Evolutionary conservation across 2,797 vertebrate species (phyloP).

Genomic region (Neosilurus hyrtlii): DNA sequence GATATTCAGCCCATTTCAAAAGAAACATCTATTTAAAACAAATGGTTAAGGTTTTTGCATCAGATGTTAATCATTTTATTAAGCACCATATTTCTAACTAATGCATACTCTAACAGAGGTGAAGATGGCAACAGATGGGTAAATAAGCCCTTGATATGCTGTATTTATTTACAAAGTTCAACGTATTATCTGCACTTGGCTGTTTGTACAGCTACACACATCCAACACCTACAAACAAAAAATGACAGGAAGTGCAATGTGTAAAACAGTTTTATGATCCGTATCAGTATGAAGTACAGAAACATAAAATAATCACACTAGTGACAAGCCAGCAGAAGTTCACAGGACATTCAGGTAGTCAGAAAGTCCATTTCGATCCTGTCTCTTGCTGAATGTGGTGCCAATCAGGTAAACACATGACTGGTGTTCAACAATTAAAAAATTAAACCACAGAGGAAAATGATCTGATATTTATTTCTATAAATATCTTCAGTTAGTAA

Average conservation of each 20-base stretch:
- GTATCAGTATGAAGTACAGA: neutral
- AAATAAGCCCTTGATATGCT: neutral
- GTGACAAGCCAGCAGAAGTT: neutral
- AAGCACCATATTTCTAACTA: neutral
- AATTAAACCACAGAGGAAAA: neutral
- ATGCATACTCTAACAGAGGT: slow-evolving; percentile 1
- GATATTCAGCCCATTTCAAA: neutral
- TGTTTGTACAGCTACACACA: neutral
- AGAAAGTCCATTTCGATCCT: neutral
- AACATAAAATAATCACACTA: neutral
- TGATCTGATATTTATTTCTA: neutral
- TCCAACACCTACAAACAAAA: neutral
- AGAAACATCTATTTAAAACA: neutral
- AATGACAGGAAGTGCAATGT: neutral
- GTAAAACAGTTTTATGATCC: neutral
- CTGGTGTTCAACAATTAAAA: neutral
- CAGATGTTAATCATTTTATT: slow-evolving; percentile 8
- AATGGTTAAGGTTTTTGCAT: neutral
- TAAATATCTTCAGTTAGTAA: neutral
- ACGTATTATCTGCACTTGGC: neutral
- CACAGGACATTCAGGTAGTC: neutral
- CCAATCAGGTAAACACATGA: neutral
- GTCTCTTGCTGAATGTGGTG: neutral
- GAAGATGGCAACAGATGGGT: slow-evolving; percentile 1
- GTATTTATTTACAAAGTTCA: neutral